A percentile compares a stretch with the other conserved stretches of the same genome.
Evolutionary conservation across 2,797 vertebrate species (phyloP).

Genomic region (Acrossocheilus fasciatus): DNA sequence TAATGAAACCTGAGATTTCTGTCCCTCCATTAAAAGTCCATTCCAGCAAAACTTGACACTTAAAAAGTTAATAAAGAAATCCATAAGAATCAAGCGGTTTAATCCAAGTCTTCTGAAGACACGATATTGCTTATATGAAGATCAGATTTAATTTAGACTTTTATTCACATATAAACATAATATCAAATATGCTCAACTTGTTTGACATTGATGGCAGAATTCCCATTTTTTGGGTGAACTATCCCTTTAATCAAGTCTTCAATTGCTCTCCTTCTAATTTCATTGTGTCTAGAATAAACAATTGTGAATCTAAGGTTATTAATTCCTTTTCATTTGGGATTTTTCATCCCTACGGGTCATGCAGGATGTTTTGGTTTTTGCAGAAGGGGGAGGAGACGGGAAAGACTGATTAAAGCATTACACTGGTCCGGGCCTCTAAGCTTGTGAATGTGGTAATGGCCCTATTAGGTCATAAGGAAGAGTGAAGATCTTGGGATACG

Average conservation of each 20-base stretch:
- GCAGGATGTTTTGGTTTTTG: not conserved
- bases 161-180: not conserved
- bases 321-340: conserved; percentile 1
- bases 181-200: not conserved
- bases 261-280: conserved; percentile 7
- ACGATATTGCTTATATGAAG: not conserved
- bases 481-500: conserved; percentile 53
- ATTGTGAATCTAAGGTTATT: conserved; percentile 6
- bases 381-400: not conserved
- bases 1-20: not conserved
- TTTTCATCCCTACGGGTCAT: conserved; percentile 20
- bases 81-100: not conserved
- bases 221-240: not conserved
- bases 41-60: not conserved
- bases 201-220: not conserved
- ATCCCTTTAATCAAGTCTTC: conserved; percentile 3
- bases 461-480: conserved; percentile 65
- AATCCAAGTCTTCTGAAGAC: not conserved
- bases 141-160: not conserved
- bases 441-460: conserved; percentile 49
- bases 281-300: conserved; percentile 19
- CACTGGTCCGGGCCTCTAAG: conserved; percentile 24
- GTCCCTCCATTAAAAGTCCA: not conserved
- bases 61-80: not conserved
- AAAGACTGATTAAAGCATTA: conserved; percentile 32